These are phyloP conservation scores for Erannis defoliaria DNA, from an alignment of 2,888 invertebrate species.

Conservation along the genomic window DNA sequence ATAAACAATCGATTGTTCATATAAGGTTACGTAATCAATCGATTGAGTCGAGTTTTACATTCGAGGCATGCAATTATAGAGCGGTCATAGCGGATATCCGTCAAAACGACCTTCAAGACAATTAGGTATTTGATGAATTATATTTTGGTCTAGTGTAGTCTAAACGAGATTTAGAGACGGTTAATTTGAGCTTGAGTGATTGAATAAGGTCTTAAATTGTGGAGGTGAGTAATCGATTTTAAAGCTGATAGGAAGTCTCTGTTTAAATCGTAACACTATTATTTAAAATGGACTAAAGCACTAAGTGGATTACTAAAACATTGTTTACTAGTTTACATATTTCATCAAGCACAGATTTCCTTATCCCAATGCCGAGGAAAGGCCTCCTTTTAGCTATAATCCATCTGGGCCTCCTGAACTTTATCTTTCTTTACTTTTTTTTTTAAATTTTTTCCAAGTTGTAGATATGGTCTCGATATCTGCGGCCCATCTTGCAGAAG, in stretches of 20 bases:
- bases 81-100: constrained; percentile 33
- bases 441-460: no score
- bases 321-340: no score
- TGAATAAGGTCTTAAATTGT: constrained; percentile 10
- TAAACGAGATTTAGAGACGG: constrained; percentile 15
- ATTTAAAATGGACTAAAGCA: no score
- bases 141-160: constrained; percentile 9
- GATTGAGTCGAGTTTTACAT: constrained; percentile 35
- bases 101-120: constrained; percentile 20
- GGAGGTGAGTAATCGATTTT: constrained; percentile 3
- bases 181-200: constrained; percentile 2
- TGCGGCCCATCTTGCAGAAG: no score
- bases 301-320: no score
- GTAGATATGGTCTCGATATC: no score
- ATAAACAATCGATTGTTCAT: constrained; percentile 29
- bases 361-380: no score
- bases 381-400: no score
- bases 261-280: not conserved
- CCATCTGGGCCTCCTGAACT: no score
- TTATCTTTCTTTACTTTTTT: no score
- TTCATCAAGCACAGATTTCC: no score
- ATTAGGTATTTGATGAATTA: constrained; percentile 21
- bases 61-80: constrained; percentile 12
- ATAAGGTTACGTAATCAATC: constrained; percentile 35
- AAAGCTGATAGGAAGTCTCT: not conserved